These are phyloP conservation scores for Uria lomvia DNA, from an alignment of 2,113 vertebrate genomes.

Conservation along the genomic window DNA sequence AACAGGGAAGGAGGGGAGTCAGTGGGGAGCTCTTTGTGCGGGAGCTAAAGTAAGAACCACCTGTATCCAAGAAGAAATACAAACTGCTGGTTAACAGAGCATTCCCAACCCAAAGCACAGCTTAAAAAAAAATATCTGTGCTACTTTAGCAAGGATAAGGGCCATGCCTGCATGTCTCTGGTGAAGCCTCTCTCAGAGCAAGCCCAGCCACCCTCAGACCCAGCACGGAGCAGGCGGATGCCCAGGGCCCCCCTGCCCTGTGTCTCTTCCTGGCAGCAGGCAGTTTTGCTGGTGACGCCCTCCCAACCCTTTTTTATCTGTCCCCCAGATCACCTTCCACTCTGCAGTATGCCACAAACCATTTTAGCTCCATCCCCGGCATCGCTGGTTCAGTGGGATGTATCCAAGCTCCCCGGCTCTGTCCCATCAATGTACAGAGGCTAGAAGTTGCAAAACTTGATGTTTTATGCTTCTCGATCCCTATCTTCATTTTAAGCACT, in stretches of 20 bases:
- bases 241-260: fast-evolving
- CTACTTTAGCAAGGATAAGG: not conserved
- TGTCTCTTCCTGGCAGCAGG: not conserved
- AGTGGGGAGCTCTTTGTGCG: not conserved
- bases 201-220: not conserved
- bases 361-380: not conserved
- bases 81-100: not conserved
- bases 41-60: not conserved
- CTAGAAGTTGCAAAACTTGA: not conserved
- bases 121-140: not conserved
- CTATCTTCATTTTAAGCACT: not conserved
- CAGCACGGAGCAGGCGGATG: not conserved
- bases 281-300: not conserved
- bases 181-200: not conserved
- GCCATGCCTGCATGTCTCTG: fast-evolving
- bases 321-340: not conserved
- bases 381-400: not conserved
- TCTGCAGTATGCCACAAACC: not conserved
- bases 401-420: not conserved
- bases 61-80: not conserved
- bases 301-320: not conserved
- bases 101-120: not conserved
- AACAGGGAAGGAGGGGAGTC: not conserved
- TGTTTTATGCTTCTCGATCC: not conserved
- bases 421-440: not conserved